These are phyloP conservation scores for Bradypodion pumilum DNA, from an alignment of 2,797 vertebrate genomes.

Conservation along the genomic window DNA sequence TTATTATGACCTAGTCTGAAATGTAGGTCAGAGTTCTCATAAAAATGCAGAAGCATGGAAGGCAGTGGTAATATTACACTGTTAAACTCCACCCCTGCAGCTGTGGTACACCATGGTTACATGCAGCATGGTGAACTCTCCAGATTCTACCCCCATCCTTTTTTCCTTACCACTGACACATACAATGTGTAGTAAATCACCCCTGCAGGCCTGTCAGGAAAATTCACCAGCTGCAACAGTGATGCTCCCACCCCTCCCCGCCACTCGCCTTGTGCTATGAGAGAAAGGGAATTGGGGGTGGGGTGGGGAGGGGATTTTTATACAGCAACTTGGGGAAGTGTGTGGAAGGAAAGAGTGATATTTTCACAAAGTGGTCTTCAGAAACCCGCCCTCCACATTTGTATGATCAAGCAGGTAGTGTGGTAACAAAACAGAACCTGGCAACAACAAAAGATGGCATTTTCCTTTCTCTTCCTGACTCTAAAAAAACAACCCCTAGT, in stretches of 20 bases:
- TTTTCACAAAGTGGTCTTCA: conserved; percentile 8
- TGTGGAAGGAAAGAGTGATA: neutral
- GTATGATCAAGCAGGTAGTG: neutral
- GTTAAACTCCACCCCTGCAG: conserved; percentile 50
- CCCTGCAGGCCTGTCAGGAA: conserved; percentile 22
- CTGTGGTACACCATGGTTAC: conserved; percentile 27
- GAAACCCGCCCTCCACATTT: neutral
- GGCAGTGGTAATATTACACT: conserved; percentile 25
- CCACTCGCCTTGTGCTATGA: neutral
- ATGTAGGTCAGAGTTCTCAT: conserved; percentile 72
- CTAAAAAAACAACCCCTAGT: neutral
- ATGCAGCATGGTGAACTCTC: conserved; percentile 4
- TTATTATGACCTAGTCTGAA: conserved; percentile 63
- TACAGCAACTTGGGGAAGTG: neutral
- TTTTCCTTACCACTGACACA: conserved; percentile 25
- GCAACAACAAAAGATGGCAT: neutral
- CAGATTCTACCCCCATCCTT: neutral
- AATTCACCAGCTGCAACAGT: neutral
- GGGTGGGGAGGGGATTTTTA: neutral
- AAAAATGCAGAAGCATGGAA: conserved; percentile 62
- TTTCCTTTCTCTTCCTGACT: neutral
- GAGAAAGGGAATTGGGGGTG: neutral
- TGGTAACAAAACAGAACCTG: neutral
- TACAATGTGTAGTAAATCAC: conserved; percentile 26
- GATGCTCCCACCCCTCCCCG: neutral